Conservation (phyloP, 2,888 invertebrate genomes). For the Helicoverpa assulta region DNA sequence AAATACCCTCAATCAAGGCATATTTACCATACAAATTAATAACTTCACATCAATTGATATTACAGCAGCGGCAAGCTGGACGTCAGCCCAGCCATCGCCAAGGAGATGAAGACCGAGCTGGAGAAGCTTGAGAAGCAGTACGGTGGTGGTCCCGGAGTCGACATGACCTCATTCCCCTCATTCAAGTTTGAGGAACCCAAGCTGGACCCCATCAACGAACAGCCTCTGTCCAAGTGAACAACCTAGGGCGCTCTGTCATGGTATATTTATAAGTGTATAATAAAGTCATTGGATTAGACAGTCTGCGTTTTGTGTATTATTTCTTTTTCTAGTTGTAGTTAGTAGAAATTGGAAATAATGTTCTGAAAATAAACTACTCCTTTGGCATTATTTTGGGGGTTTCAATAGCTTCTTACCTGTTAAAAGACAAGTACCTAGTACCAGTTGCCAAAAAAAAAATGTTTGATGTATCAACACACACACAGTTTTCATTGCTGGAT, state of each 20-base stretch:
- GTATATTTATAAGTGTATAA: constrained; percentile 62
- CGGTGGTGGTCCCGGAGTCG: constrained; percentile 93
- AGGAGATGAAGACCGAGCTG: constrained; percentile 94
- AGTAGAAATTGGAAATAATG: not conserved
- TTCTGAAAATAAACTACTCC: not conserved
- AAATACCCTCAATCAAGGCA: not conserved
- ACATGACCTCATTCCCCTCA: constrained; percentile 97
- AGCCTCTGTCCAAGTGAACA: constrained; percentile 77
- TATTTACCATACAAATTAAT: too few species aligned
- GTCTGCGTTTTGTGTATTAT: constrained; percentile 45
- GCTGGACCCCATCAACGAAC: constrained; percentile 92
- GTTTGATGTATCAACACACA: too few species aligned
- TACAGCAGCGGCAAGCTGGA: constrained; percentile 95
- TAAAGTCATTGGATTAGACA: constrained; percentile 72
- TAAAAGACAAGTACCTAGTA: too few species aligned
- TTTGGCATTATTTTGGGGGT: not conserved
- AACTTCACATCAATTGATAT: constrained; percentile 24
- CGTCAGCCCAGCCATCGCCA: constrained; percentile 93
- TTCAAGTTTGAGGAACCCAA: constrained; percentile 95
- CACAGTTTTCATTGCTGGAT: too few species aligned
- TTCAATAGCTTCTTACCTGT: not conserved
- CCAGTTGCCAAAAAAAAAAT: too few species aligned
- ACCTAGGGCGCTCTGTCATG: constrained; percentile 35
- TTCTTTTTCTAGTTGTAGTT: not conserved
- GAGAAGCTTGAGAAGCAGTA: constrained; percentile 95